Percentiles rank a stretch among this genome's conserved stretches.
phyloP scores from a whole-genome alignment of 1,140 invertebrate genomes.

The Drosophila sp. region DNA sequence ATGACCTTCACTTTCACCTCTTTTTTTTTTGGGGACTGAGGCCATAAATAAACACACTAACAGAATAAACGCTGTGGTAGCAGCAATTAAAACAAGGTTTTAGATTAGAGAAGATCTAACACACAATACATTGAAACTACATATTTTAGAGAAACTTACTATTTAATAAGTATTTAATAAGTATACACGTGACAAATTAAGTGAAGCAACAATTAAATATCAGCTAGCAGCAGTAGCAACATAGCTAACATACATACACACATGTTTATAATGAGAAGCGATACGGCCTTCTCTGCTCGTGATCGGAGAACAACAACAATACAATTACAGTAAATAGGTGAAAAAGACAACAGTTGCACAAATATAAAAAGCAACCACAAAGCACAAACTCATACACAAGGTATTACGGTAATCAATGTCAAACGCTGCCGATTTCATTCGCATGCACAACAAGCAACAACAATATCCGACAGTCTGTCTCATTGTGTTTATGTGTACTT shows the following conservation, averaged over 20 bases:
- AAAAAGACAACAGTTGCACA: slow-evolving; percentile 78
- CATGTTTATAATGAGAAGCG: slow-evolving; percentile 42
- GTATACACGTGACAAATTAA: slow-evolving; percentile 39
- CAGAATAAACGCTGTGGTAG: slow-evolving; percentile 33
- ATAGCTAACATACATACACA: slow-evolving; percentile 15
- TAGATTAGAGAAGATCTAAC: too few relatives aligned
- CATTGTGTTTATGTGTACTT: slow-evolving; percentile 50
- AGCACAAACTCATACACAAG: slow-evolving; percentile 53
- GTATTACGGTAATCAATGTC: slow-evolving; percentile 83
- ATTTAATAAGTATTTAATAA: too few relatives aligned
- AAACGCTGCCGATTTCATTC: slow-evolving; percentile 76
- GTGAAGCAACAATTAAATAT: slow-evolving; percentile 39
- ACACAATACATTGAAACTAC: too few relatives aligned
- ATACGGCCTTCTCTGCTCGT: slow-evolving; percentile 62
- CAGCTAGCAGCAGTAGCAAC: slow-evolving; percentile 22
- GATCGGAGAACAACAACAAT: slow-evolving; percentile 69
- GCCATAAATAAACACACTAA: slow-evolving; percentile 24
- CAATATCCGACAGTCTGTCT: slow-evolving; percentile 50
- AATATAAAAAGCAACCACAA: slow-evolving; percentile 67
- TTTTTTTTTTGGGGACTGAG: slow-evolving; percentile 36
- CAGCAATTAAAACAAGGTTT: slow-evolving; percentile 21
- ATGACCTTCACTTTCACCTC: slow-evolving; percentile 82
- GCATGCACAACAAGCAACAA: slow-evolving; percentile 55
- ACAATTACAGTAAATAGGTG: slow-evolving; percentile 82
- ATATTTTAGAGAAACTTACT: too few relatives aligned